A percentile compares a stretch with the other conserved stretches of the same genome.
Conservation (phyloP, 2,113 vertebrate genomes). For the Salvelinus alpinus region DNA sequence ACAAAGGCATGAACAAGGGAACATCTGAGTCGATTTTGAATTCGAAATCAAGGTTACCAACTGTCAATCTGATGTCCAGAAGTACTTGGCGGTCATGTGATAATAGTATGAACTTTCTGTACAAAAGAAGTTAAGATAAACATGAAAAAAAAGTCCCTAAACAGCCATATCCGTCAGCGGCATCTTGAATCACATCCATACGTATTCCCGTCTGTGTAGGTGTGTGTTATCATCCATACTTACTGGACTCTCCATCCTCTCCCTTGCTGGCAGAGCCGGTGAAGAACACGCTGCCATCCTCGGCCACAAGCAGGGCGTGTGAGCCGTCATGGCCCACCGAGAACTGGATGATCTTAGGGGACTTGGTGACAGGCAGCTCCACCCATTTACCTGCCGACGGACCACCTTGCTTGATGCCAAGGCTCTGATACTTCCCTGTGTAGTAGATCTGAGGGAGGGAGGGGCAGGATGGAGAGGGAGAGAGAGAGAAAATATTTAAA, state of each 20-base stretch:
- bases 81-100: too few species aligned
- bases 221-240: conserved; percentile 31
- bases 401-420: conserved; percentile 98
- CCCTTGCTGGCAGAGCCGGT: conserved; percentile 98
- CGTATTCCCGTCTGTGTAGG: conserved; percentile 67
- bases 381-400: conserved; percentile 98
- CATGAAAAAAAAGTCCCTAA: too few species aligned
- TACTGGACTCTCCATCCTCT: conserved; percentile 98
- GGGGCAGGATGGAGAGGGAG: conserved; percentile 4
- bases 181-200: too few species aligned
- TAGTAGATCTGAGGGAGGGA: conserved; percentile 86
- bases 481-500: too few species aligned
- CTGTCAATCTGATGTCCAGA: too few species aligned
- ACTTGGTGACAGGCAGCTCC: conserved; percentile 95
- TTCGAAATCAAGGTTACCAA: too few species aligned
- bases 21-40: too few species aligned
- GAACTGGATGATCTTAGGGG: conserved; percentile 95
- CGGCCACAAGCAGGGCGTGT: conserved; percentile 93
- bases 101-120: too few species aligned
- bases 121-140: too few species aligned
- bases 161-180: too few species aligned
- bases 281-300: conserved; percentile 97
- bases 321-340: conserved; percentile 98
- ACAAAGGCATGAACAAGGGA: too few species aligned
- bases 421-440: conserved; percentile 98